A percentile compares a stretch with the other conserved stretches of the same genome.
These are phyloP conservation scores for Dugesia japonica DNA, from an alignment of 2,888 invertebrate genomes.

Conservation along the genomic window DNA sequence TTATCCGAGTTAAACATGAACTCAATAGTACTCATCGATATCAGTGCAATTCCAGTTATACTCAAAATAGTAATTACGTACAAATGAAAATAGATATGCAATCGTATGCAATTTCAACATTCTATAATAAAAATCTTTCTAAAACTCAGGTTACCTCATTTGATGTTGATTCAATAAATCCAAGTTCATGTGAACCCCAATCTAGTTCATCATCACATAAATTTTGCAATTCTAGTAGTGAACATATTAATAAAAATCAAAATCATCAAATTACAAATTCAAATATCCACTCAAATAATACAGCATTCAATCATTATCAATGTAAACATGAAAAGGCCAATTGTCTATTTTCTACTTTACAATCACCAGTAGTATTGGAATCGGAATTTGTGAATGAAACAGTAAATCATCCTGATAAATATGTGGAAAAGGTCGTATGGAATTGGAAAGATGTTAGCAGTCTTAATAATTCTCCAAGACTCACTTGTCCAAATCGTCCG, in stretches of 20 bases:
- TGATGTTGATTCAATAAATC: not conserved
- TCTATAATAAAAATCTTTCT: not conserved
- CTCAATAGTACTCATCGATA: not conserved
- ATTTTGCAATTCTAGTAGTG: not conserved
- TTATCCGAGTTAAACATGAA: not conserved
- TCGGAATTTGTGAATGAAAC: not conserved
- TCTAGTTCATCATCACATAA: not conserved
- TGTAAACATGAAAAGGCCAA: not conserved
- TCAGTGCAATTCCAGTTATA: not conserved
- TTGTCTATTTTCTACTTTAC: not conserved
- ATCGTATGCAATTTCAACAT: not conserved
- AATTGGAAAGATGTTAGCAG: constrained; percentile 25
- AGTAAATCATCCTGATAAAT: not conserved
- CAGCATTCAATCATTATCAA: not conserved
- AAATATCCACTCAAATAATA: not conserved
- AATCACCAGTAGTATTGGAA: not conserved
- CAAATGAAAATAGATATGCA: constrained; percentile 6
- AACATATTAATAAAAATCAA: not conserved
- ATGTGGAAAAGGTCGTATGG: not conserved
- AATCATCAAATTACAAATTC: not conserved
- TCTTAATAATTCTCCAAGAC: constrained; percentile 14
- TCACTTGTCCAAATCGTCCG: constrained; percentile 21
- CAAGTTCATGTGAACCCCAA: not conserved
- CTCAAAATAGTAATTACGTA: not conserved
- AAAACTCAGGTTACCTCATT: not conserved